Evolutionary conservation across 2,113 vertebrate species (phyloP).

Genomic region (Rhinopomastus cyanomelas): DNA sequence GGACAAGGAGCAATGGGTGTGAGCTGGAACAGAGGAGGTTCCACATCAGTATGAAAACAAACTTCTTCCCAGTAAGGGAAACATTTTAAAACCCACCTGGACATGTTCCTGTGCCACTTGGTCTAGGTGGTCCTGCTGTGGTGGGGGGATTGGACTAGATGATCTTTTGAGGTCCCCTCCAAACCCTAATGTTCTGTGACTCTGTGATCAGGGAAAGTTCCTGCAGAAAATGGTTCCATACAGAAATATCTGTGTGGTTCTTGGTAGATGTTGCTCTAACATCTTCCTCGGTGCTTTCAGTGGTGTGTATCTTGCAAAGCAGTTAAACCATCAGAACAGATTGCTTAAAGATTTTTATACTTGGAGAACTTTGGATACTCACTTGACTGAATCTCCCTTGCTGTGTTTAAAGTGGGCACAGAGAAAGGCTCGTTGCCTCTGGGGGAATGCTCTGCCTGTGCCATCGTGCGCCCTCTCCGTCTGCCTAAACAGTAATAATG

Average conservation of each 20-base stretch:
- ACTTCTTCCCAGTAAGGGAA: too few species aligned
- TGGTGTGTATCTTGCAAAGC: not conserved
- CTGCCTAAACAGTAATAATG: not conserved
- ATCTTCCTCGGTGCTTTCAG: not conserved
- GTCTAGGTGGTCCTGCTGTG: too few species aligned
- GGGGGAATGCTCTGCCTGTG: not conserved
- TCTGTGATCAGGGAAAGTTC: not conserved
- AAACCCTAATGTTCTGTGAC: too few species aligned
- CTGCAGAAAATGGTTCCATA: not conserved
- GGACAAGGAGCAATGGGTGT: too few species aligned
- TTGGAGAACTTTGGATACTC: not conserved
- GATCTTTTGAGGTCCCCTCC: too few species aligned
- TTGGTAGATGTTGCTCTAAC: not conserved
- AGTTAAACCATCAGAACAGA: not conserved
- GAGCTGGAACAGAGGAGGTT: too few species aligned
- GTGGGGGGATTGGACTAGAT: too few species aligned
- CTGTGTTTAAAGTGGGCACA: not conserved
- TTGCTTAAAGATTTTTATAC: not conserved
- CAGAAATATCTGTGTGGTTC: not conserved
- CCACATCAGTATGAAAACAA: too few species aligned
- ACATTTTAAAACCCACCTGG: too few species aligned
- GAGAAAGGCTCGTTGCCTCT: accelerated
- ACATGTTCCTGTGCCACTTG: too few species aligned
- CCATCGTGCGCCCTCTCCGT: not conserved
- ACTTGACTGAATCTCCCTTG: not conserved